phyloP scores from a whole-genome alignment of 1,140 invertebrate genomes.

The Elysia chlorotica region DNA sequence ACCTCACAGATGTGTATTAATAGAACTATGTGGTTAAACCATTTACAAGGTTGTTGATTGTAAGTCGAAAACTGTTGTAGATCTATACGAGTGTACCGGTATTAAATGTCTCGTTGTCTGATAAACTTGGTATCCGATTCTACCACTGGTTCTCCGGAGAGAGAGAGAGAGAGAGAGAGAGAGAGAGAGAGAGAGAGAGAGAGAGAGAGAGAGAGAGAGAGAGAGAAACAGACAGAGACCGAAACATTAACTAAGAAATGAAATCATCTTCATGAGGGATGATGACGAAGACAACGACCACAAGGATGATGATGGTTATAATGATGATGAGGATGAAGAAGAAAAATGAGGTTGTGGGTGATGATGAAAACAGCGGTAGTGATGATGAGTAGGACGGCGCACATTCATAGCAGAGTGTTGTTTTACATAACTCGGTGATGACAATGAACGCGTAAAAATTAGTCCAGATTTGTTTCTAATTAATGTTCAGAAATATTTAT shows the following conservation, averaged over 20 bases:
- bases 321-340: neutral
- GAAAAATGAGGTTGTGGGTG: neutral
- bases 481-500: too few relatives aligned
- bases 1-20: too few relatives aligned
- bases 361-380: neutral
- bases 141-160: too few relatives aligned
- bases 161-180: too few relatives aligned
- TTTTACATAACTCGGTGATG: neutral
- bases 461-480: too few relatives aligned
- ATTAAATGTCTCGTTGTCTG: too few relatives aligned
- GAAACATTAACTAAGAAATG: neutral
- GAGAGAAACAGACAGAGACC: neutral
- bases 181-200: constrained; percentile 11
- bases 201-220: constrained; percentile 7
- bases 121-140: too few relatives aligned
- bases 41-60: too few relatives aligned
- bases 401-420: neutral
- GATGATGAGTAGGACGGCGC: neutral
- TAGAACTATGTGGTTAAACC: too few relatives aligned
- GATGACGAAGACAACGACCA: neutral
- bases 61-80: too few relatives aligned
- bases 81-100: too few relatives aligned
- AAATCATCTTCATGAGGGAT: neutral
- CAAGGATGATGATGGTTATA: neutral
- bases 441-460: too few relatives aligned